Evolutionary conservation across 2,888 invertebrate genomes (phyloP).

Genomic region (Aphelenchoides bicaudatus): DNA sequence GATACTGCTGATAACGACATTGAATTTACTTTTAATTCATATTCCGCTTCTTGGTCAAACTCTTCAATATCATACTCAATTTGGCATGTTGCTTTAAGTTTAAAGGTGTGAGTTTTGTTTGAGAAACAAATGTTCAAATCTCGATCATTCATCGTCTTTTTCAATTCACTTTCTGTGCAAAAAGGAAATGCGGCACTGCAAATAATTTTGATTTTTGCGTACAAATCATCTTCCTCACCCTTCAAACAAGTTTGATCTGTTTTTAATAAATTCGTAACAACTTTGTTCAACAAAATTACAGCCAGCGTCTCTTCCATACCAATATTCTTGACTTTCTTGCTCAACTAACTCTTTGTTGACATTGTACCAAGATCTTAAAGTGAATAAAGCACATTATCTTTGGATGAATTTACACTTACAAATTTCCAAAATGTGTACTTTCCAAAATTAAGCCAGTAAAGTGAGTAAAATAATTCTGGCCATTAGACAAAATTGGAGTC

Average conservation of each 20-base stretch:
- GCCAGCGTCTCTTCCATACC: slow-evolving; percentile 39
- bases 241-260: slow-evolving; percentile 2
- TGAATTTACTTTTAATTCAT: slow-evolving; percentile 1
- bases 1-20: neutral
- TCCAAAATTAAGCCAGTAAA: slow-evolving; percentile 47
- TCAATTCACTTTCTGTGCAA: slow-evolving; percentile 17
- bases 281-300: slow-evolving; percentile 38
- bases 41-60: too few species aligned
- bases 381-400: neutral
- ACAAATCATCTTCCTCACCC: too few species aligned
- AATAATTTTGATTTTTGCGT: neutral
- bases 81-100: slow-evolving; percentile 12
- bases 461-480: slow-evolving; percentile 40
- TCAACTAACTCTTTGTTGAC: slow-evolving; percentile 28
- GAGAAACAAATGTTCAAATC: slow-evolving; percentile 14
- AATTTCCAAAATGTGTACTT: slow-evolving; percentile 38
- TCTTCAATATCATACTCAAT: slow-evolving; percentile 9
- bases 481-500: slow-evolving; percentile 39
- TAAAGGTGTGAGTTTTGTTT: slow-evolving; percentile 12
- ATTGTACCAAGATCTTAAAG: slow-evolving; percentile 40
- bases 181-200: slow-evolving; percentile 24
- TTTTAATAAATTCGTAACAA: slow-evolving; percentile 37
- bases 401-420: slow-evolving; percentile 20
- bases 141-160: neutral
- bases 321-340: slow-evolving; percentile 34